Evolutionary conservation across 1,140 invertebrate genomes (phyloP), one percentile per base, ranked within the genome.

Genomic region (Andrena cerasifolii): DNA sequence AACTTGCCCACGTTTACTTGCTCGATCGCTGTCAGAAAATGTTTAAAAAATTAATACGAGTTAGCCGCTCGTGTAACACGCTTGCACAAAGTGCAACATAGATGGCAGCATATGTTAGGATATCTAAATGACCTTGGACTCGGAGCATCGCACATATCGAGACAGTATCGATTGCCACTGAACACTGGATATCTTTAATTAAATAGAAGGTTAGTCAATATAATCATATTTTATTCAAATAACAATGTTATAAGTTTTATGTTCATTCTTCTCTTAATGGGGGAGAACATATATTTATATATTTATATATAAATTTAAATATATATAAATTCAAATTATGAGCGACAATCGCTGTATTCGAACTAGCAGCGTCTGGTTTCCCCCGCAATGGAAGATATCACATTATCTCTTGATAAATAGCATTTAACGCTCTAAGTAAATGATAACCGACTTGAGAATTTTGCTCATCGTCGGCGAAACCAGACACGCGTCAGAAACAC

Each of bases 171-270:
- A n/a, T 8, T 36, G 14, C 10, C 18, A 51, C 18, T 26, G 5
- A 18, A 4, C 7, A 7, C 10, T 24, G 16, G 16, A 31, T 24
- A 21, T 28, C 16, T n/a, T 51, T 56, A 58, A 47, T 28, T 8
- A 68, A 36, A 76, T 21, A 4, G 4, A 21, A 67, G 51, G 68
- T 58, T 63, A 78, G 43, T 78, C 49, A 75, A 73, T 79, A 80
- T 78, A 86, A 82, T 82, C 71, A 86, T 84, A 83, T 85, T 90
- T 88, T 89, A 87, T 89, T 89, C 58, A 82, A 86, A 84, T 88
- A 90, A 89, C 87, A 89, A 85, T 79, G 66, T 85, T 86, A 86
- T 86, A 85, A 87, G 71, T 87, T 78, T 85, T 83, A 65, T 75
- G 33, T 84, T 86, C 61, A 68, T 81, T 73, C 63, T 76, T 81